Conservation (phyloP, 2,113 vertebrate genomes). For the Phylloscopus whistleri region DNA sequence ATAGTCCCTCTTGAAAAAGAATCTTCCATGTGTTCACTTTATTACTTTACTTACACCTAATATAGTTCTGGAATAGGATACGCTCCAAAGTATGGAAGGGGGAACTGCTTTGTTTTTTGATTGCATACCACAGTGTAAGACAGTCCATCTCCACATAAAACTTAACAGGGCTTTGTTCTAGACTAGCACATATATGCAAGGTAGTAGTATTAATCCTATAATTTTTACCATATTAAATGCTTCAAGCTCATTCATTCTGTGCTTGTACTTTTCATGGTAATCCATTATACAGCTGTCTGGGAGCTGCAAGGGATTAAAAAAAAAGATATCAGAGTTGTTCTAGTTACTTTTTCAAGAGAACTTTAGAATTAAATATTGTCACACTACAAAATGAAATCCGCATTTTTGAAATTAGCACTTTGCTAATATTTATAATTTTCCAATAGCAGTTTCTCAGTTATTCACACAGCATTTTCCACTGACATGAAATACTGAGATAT, state of each 20-base stretch:
- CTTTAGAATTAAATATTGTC: neutral
- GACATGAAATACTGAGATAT: neutral
- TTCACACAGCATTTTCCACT: neutral
- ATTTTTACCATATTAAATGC: slow-evolving; percentile 93
- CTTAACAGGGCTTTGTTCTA: slow-evolving; percentile 48
- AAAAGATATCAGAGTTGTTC: neutral
- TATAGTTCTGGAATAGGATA: slow-evolving; percentile 68
- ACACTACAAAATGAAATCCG: neutral
- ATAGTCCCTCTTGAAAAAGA: slow-evolving; percentile 63
- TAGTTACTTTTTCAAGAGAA: neutral
- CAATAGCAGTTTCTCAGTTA: neutral
- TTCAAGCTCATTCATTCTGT: slow-evolving; percentile 85
- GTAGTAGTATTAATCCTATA: slow-evolving; percentile 23
- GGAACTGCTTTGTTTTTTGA: slow-evolving; percentile 41
- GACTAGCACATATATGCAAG: slow-evolving; percentile 5
- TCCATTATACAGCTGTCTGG: slow-evolving; percentile 81
- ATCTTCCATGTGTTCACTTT: slow-evolving; percentile 71
- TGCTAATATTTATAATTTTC: neutral
- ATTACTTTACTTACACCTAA: slow-evolving; percentile 72
- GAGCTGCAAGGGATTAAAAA: slow-evolving; percentile 68
- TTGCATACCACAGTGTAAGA: slow-evolving; percentile 40
- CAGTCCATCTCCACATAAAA: slow-evolving; percentile 50
- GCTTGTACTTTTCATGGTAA: slow-evolving; percentile 82
- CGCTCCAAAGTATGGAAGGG: neutral
- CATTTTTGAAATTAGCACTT: slow-evolving; percentile 30